These are phyloP conservation scores for Sinocyclocheilus grahami DNA, from an alignment of 2,113 vertebrate species.

Conservation along the genomic window DNA sequence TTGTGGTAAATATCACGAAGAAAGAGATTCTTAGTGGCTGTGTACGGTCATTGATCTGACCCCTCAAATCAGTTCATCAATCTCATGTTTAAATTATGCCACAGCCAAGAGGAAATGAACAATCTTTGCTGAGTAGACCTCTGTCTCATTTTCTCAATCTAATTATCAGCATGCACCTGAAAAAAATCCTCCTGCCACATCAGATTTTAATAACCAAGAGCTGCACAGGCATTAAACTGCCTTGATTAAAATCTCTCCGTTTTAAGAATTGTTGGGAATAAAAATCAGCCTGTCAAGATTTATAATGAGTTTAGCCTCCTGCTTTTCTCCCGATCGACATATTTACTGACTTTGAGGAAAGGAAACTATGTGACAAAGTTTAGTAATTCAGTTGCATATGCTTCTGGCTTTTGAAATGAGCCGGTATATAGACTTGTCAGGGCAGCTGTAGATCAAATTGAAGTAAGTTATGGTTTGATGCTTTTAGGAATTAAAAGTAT, in stretches of 20 bases:
- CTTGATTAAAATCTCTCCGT: conserved; percentile 35
- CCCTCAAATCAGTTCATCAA: conserved; percentile 56
- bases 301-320: conserved; percentile 35
- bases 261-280: conserved; percentile 20
- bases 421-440: conserved; percentile 41
- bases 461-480: conserved; percentile 52
- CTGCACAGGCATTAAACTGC: conserved; percentile 25
- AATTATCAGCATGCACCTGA: conserved; percentile 32
- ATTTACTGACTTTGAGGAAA: conserved; percentile 22
- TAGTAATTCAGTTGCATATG: conserved; percentile 34
- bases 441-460: conserved; percentile 38
- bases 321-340: conserved; percentile 1
- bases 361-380: conserved; percentile 32
- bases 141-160: conserved; percentile 41
- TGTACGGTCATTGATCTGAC: conserved; percentile 57
- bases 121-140: conserved; percentile 44
- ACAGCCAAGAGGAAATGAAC: conserved; percentile 51
- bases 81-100: conserved; percentile 42
- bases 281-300: conserved; percentile 28
- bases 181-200: conserved; percentile 10
- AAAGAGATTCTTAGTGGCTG: conserved; percentile 45
- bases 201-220: conserved; percentile 31
- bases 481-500: conserved; percentile 49
- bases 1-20: conserved; percentile 61
- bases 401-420: conserved; percentile 8